These are phyloP conservation scores for Dicyrtoma fusca DNA, from an alignment of 2,888 invertebrate genomes.

Conservation along the genomic window DNA sequence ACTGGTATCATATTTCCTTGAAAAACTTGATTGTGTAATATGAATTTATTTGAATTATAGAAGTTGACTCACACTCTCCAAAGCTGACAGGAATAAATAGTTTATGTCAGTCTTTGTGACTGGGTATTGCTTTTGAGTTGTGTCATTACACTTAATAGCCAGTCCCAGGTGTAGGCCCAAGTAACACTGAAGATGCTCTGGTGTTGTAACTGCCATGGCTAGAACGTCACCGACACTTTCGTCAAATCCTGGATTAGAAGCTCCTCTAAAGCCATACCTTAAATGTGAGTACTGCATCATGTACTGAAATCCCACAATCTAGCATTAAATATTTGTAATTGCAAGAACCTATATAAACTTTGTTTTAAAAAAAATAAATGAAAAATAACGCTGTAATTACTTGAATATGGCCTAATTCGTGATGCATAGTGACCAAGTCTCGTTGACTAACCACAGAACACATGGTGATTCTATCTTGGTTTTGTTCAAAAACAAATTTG, in stretches of 20 bases:
- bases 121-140: background rate
- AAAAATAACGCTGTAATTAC: constrained; percentile 60
- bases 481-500: constrained; percentile 6
- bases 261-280: constrained; percentile 72
- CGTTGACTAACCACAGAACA: constrained; percentile 66
- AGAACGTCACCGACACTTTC: constrained; percentile 52
- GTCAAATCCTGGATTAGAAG: constrained; percentile 73
- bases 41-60: no score
- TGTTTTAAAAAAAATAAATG: background rate
- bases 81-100: constrained; percentile 57
- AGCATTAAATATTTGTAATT: no score
- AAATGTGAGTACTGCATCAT: constrained; percentile 74
- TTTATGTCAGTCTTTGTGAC: constrained; percentile 51
- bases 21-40: no score
- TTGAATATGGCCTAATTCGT: constrained; percentile 75
- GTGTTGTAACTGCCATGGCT: constrained; percentile 30
- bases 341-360: no score
- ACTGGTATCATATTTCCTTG: no score
- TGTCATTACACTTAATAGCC: constrained; percentile 15
- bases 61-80: constrained; percentile 54
- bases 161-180: constrained; percentile 44
- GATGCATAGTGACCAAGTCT: constrained; percentile 71
- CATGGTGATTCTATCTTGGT: constrained; percentile 65
- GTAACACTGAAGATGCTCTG: constrained; percentile 53
- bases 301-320: constrained; percentile 64